Evolutionary conservation across 2,888 invertebrate species (phyloP).

Genomic region (Epistrophella euchroma): DNA sequence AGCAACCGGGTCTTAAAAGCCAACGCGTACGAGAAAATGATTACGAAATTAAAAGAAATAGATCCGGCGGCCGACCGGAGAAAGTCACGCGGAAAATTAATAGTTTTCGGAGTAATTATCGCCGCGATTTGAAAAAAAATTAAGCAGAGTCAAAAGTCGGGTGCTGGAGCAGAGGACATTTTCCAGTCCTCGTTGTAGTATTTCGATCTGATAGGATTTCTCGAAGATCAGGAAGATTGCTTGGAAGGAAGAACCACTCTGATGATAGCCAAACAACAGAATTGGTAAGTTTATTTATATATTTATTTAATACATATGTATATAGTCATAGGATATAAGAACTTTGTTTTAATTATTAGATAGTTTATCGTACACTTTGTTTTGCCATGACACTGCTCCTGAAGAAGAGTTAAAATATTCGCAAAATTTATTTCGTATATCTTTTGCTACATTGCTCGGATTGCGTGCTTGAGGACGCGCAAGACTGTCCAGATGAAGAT

Average conservation of each 20-base stretch:
- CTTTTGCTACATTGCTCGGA: slow-evolving; percentile 23
- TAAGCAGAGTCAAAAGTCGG: slow-evolving; percentile 29
- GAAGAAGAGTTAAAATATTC: slow-evolving; percentile 32
- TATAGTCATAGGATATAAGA: too few species aligned
- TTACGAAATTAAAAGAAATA: slow-evolving; percentile 16
- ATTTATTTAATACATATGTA: not conserved
- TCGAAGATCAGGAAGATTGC: slow-evolving; percentile 19
- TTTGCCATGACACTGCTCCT: slow-evolving; percentile 31
- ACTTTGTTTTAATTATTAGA: not conserved
- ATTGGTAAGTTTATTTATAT: not conserved
- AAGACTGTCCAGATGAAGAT: slow-evolving; percentile 9
- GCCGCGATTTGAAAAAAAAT: slow-evolving; percentile 12
- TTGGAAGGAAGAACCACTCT: not conserved
- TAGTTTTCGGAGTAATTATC: slow-evolving; percentile 25
- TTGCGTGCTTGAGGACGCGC: slow-evolving; percentile 9
- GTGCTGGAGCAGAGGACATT: slow-evolving; percentile 5
- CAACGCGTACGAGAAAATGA: slow-evolving; percentile 12
- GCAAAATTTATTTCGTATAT: slow-evolving; percentile 32
- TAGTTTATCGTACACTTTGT: slow-evolving; percentile 25
- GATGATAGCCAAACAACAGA: not conserved
- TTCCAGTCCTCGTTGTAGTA: too few species aligned
- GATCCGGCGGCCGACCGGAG: not conserved
- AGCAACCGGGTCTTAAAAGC: slow-evolving; percentile 1
- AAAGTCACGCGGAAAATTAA: slow-evolving; percentile 14
- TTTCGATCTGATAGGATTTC: slow-evolving; percentile 13